Conservation (phyloP, 2,888 invertebrate genomes). For the Drosophila rubida region DNA sequence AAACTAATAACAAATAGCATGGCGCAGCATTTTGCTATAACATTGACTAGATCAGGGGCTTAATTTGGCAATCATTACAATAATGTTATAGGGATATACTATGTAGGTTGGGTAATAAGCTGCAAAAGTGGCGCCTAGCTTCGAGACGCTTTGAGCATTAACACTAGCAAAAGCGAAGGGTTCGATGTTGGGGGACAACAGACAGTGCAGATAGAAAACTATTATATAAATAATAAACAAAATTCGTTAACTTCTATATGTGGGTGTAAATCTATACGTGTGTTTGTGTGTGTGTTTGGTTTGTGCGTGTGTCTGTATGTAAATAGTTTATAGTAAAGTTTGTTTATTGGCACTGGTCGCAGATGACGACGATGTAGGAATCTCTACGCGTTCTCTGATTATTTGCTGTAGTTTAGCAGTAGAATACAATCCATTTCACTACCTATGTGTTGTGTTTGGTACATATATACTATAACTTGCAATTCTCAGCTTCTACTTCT, state of each 20-base stretch:
- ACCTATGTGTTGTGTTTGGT: conserved; percentile 14
- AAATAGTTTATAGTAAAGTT: conserved; percentile 28
- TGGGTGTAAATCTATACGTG: conserved; percentile 4
- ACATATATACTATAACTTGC: conserved; percentile 26
- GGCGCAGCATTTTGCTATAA: conserved; percentile 61
- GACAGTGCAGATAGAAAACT: conserved; percentile 28
- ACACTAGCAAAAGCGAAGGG: conserved; percentile 43
- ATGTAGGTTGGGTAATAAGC: conserved; percentile 14
- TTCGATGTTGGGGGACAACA: conserved; percentile 13
- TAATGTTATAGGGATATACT: conserved; percentile 12
- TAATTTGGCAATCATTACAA: conserved; percentile 39
- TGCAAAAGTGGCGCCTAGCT: conserved; percentile 45
- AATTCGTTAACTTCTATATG: conserved; percentile 21
- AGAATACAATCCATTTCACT: conserved; percentile 15
- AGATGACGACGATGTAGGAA: conserved; percentile 30
- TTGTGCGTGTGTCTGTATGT: conserved; percentile 14
- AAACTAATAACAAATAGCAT: conserved; percentile 75
- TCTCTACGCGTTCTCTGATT: conserved; percentile 20
- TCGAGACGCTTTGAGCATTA: conserved; percentile 54
- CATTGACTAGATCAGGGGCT: conserved; percentile 67
- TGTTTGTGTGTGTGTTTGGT: conserved; percentile 9
- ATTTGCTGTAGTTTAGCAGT: conserved; percentile 14
- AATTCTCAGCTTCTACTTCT: conserved; percentile 22
- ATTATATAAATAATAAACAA: conserved; percentile 15
- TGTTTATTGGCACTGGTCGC: conserved; percentile 51